Conservation (phyloP, 2,113 vertebrate genomes). For the Rhipidura dahli region DNA sequence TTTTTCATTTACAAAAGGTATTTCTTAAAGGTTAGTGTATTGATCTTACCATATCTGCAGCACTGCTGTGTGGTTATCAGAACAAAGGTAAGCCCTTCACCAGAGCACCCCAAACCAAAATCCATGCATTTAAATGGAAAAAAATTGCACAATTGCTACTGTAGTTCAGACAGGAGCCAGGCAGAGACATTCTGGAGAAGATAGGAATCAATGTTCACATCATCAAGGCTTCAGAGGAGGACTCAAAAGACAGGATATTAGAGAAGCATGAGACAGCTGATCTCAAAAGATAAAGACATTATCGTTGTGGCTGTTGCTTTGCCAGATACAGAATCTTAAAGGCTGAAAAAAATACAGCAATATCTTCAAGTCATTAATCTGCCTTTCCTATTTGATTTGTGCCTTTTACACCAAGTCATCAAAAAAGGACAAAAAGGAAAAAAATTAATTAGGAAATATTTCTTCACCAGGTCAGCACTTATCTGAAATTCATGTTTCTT, state of each 20-base stretch:
- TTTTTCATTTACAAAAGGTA: not conserved
- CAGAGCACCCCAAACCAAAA: not conserved
- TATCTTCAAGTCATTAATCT: not conserved
- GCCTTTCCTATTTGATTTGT: not conserved
- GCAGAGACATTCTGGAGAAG: not conserved
- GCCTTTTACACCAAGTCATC: not conserved
- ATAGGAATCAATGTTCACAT: not conserved
- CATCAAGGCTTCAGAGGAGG: not conserved
- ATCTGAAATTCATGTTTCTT: not conserved
- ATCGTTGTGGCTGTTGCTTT: not conserved
- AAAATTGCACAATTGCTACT: not conserved
- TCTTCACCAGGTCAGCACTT: not conserved
- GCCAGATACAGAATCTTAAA: not conserved
- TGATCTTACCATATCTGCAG: not conserved
- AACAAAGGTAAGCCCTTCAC: not conserved
- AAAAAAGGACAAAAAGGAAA: not conserved
- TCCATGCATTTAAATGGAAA: not conserved
- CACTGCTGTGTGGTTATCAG: not conserved
- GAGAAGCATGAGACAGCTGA: not conserved
- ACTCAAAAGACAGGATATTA: not conserved
- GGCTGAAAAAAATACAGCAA: not conserved
- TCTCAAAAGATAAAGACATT: not conserved
- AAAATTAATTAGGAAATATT: not conserved
- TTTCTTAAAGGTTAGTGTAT: not conserved
- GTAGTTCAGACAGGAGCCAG: not conserved